A percentile compares a stretch with the other conserved stretches of the same genome.
Conservation (phyloP, 2,113 vertebrate species). For the Anarrhichthys ocellatus region DNA sequence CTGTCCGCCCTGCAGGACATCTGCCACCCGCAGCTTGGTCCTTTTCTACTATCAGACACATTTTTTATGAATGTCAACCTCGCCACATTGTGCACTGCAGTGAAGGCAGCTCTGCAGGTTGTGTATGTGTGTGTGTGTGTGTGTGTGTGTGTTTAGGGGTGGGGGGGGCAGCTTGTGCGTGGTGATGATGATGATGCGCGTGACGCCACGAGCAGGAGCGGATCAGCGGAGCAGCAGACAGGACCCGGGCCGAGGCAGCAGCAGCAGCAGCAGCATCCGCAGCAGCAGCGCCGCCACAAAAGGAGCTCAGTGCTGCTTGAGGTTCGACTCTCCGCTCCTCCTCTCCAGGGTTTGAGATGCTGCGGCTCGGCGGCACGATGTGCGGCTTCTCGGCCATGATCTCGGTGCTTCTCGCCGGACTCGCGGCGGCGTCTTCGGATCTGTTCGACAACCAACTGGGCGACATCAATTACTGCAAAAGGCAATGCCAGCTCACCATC, state of each 20-base stretch:
- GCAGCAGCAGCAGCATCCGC: constrained; percentile 51
- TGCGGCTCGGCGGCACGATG: constrained; percentile 76
- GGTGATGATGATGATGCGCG: constrained; percentile 65
- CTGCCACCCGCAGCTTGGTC: neutral
- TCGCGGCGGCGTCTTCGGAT: constrained; percentile 79
- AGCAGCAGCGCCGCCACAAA: constrained; percentile 57
- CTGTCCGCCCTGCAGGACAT: constrained; percentile 16
- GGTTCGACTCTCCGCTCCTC: constrained; percentile 50
- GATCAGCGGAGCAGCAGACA: constrained; percentile 66
- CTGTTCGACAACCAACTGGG: constrained; percentile 89
- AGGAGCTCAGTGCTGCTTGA: constrained; percentile 48
- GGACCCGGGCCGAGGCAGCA: constrained; percentile 61
- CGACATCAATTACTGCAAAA: constrained; percentile 90
- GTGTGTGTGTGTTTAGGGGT: constrained; percentile 27
- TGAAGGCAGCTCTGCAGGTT: constrained; percentile 42
- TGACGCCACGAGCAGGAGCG: constrained; percentile 77
- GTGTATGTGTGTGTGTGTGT: constrained; percentile 16
- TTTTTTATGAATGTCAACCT: constrained; percentile 34
- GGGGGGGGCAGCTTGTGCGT: constrained; percentile 48
- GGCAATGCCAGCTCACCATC: constrained; percentile 87
- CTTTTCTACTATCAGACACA: neutral
- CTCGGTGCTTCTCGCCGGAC: constrained; percentile 77
- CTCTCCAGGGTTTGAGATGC: constrained; percentile 66
- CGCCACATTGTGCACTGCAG: constrained; percentile 62
- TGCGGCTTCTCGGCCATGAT: constrained; percentile 77